Conservation (phyloP, 2,888 invertebrate species). For the Anarsia innoxiella region DNA sequence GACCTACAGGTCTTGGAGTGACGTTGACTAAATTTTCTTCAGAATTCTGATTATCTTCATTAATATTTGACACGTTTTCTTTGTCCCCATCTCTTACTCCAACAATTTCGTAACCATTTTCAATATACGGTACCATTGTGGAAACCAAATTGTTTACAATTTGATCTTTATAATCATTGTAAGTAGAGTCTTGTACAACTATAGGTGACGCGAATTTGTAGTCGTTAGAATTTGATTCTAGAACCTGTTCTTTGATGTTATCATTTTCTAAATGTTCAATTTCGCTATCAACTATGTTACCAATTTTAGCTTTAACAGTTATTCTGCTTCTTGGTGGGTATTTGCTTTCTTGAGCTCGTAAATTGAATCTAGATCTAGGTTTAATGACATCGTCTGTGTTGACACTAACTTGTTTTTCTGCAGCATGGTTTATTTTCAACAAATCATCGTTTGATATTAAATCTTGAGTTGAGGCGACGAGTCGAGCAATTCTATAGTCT, state of each 20-base stretch:
- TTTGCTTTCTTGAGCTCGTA: constrained; percentile 28
- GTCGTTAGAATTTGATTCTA: constrained; percentile 34
- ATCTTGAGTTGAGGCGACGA: constrained; percentile 76
- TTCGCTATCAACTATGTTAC: constrained; percentile 43
- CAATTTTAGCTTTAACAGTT: constrained; percentile 51
- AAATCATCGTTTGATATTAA: constrained; percentile 79
- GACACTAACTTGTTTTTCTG: constrained; percentile 42
- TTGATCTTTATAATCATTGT: constrained; percentile 44
- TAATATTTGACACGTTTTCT: constrained; percentile 29
- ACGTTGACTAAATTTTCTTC: constrained; percentile 50
- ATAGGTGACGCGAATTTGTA: constrained; percentile 63
- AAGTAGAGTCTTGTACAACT: constrained; percentile 53
- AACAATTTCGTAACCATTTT: constrained; percentile 60
- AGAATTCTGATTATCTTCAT: constrained; percentile 21
- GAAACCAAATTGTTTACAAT: constrained; percentile 58
- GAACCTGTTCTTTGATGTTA: constrained; percentile 25
- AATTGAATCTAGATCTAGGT: constrained; percentile 34
- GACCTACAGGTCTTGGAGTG: constrained; percentile 72
- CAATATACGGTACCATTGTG: constrained; percentile 60
- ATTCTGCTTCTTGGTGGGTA: constrained; percentile 35
- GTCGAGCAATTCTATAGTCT: constrained; percentile 54
- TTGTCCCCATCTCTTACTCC: constrained; percentile 45
- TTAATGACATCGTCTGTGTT: constrained; percentile 52
- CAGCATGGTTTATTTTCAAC: constrained; percentile 75
- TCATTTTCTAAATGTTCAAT: constrained; percentile 33